Evolutionary conservation across 2,888 invertebrate species (phyloP), one percentile per base, ranked within the genome.

Genomic region (Tethea ocularis): DNA sequence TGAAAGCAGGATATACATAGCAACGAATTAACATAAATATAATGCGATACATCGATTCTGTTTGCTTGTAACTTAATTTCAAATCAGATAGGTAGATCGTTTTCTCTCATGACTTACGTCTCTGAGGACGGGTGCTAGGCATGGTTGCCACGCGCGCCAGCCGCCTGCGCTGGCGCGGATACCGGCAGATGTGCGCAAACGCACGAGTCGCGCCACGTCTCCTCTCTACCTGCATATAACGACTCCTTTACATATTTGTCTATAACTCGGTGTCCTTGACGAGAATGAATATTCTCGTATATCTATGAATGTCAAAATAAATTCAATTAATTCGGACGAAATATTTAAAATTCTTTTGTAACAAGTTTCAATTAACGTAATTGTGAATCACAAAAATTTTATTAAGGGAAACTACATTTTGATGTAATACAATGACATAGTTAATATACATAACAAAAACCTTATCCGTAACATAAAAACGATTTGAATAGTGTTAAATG

Each of bases 141-240:
- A 66, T 61, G 67, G 71, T 67, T 70, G 73, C 77, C 80, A 78
- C 80, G 80, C 80, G 83, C 85, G 80, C 73, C 75, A 77, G 74
- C 74, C 72, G 69, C 71, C 73, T 63, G 68, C 71, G 64, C 68
- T 68, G 72, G 67, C 71, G 67, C 46, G 46, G 46, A 20, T 46
- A 67, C 60, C 72, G 83, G 87, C 89, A 89, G 91, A 90, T 90
- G 91, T 85, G 82, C 78, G 83, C 81, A 68, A 61, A 66, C 80
- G 81, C 84, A 78, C 77, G 74, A 75, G 78, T 70, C 81, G 76
- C 77, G 68, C 66, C 66, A 71, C 71, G 70, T 69, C 67, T 65
- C 65, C 68, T 68, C 68, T 68, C 68, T 67, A 74, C 72, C 74
- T 68, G 72, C 71, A 68, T 66, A 69, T 33, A 60, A 68, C 66